Base-by-base conservation (phyloP, 2,113 vertebrate species). In the Epinephelus cyanopodus region DNA sequence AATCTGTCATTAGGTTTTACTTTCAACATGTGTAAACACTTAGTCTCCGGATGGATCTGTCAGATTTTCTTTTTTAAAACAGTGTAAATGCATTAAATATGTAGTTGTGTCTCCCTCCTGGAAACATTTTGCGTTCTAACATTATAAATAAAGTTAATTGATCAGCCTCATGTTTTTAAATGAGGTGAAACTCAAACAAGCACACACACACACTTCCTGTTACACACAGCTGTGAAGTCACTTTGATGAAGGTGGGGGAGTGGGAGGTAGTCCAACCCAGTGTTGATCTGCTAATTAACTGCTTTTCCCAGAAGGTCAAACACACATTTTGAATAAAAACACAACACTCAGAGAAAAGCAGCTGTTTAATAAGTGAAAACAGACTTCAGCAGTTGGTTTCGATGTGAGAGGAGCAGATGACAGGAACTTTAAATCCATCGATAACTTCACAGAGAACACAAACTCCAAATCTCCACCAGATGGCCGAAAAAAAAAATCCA, bases 261-360 rank as follows among this genome's bases (percentile, higher is more conserved):
- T 4, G 27, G 15, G 57, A 1, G 13, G 56, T 14, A 12, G 56
- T 14, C 1, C 17, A 5, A 53, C 2, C 48, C 81, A n/a, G 56
- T 82, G 81, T 88, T 91, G 69, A 68, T 58, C 52, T 90, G 90
- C 74, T 90, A 89, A 90, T 89, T 90, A 76, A 62, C 74, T 85
- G 19, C 52, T 62, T 86, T 83, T 80, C 67, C 81, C 84, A 89
- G 63, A 86, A 81, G 14, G 56, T 75, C 48, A 57, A 42, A 25
- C 27, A 56, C 67, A 5, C 6, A 0, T 17, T 57, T 57, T 45
- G n/a, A 17, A 14, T 65, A 14, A 64, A 47, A 65, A 15, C 3
- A 48, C 12, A 48, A 48, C 47, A 48, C 13, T 48, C 47, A 4
- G 14, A 14, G 11, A 48, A 48, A 10, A 65, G 25, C 39, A 42